Evolutionary conservation across 2,113 vertebrate species (phyloP).

Genomic region (Eptesicus fuscus): DNA sequence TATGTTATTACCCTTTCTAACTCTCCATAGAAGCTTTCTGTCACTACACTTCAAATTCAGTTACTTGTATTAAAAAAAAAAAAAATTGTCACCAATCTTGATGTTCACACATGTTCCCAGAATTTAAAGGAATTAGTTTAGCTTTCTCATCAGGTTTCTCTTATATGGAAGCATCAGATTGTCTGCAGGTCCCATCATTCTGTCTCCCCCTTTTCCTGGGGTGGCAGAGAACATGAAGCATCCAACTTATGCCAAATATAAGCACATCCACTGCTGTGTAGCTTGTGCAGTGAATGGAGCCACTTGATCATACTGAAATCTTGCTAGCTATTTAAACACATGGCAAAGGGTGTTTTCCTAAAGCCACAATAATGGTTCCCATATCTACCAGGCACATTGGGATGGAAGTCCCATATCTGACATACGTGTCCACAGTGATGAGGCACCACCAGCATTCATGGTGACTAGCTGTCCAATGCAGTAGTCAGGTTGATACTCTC

Average conservation of each 20-base stretch:
- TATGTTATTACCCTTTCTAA: background rate
- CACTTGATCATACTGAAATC: background rate
- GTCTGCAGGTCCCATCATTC: background rate
- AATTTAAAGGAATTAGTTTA: background rate
- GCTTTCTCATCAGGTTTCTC: background rate
- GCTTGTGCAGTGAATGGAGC: background rate
- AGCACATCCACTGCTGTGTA: background rate
- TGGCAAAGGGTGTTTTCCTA: background rate
- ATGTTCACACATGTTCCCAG: background rate
- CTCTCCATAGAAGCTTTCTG: background rate
- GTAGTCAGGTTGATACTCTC: background rate
- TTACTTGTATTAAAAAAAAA: no score
- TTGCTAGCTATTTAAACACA: background rate
- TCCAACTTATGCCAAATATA: no score
- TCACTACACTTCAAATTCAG: background rate
- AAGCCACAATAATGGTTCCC: background rate
- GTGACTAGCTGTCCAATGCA: background rate
- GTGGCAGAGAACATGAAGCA: background rate
- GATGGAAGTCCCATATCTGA: background rate
- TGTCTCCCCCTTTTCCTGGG: background rate
- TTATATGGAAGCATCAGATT: background rate
- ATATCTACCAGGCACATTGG: background rate
- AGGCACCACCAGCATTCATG: background rate
- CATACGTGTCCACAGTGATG: background rate
- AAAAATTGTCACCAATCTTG: background rate